Percentiles rank a stretch among this genome's conserved stretches.
These are phyloP conservation scores for Lasioglossum zephyrum DNA, from an alignment of 2,888 invertebrate species.

Conservation along the genomic window DNA sequence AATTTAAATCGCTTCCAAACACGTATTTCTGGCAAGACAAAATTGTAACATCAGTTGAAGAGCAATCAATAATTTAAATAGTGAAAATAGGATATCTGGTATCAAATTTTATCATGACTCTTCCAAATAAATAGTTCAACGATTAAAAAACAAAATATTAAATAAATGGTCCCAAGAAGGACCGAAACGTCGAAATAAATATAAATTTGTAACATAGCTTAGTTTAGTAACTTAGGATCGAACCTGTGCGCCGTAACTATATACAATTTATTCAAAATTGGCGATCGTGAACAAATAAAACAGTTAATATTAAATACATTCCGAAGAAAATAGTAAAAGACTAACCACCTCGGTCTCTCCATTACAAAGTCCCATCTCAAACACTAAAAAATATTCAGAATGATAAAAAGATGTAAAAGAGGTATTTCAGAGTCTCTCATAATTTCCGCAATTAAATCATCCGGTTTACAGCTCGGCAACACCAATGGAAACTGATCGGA, in stretches of 20 bases:
- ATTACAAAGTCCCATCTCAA: neutral
- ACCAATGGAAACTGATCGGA: constrained; percentile 11
- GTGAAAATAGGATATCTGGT: neutral
- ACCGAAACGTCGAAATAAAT: no score
- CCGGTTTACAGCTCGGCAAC: neutral
- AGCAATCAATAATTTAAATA: neutral
- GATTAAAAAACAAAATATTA: neutral
- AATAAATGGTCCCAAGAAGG: no score
- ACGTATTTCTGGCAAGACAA: no score
- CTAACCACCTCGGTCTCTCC: neutral
- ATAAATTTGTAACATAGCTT: no score
- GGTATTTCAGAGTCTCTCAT: neutral
- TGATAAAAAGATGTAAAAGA: neutral
- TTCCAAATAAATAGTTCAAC: neutral
- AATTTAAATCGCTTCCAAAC: neutral
- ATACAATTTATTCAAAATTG: no score
- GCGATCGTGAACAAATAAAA: no score
- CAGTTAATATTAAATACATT: neutral
- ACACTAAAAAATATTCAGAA: neutral
- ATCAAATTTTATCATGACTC: neutral
- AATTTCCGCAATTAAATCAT: constrained; percentile 5
- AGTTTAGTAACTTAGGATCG: no score
- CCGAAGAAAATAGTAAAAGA: neutral
- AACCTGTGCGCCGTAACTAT: no score
- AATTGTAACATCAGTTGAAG: no score